Conservation (phyloP, 1,140 invertebrate species). For the Calephelis virginiensis region DNA sequence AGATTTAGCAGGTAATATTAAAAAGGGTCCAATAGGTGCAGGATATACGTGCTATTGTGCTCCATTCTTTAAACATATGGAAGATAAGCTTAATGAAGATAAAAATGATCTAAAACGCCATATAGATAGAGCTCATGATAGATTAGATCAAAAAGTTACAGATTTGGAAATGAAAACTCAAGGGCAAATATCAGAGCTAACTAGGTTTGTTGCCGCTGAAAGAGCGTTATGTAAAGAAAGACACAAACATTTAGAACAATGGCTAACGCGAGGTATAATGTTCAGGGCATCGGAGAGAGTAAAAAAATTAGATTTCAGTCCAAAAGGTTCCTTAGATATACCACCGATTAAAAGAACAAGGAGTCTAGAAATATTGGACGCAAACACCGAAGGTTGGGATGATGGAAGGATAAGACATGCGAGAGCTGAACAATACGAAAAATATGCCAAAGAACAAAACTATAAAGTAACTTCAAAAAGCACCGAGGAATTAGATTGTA, state of each 20-base stretch:
- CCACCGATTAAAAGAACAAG: slow-evolving; percentile 81
- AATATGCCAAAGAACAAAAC: slow-evolving; percentile 63
- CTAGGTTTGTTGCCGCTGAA: slow-evolving; percentile 82
- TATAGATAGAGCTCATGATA: slow-evolving; percentile 89
- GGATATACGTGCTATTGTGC: slow-evolving; percentile 91
- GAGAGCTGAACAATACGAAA: slow-evolving; percentile 58
- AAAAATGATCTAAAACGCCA: slow-evolving; percentile 91
- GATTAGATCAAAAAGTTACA: slow-evolving; percentile 89
- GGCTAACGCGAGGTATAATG: slow-evolving; percentile 80
- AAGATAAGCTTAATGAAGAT: slow-evolving; percentile 90
- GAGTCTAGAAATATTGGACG: slow-evolving; percentile 81
- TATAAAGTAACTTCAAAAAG: slow-evolving; percentile 68
- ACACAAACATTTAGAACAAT: slow-evolving; percentile 84
- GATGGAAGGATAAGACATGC: slow-evolving; percentile 60
- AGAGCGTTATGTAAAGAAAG: slow-evolving; percentile 82
- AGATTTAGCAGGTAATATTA: slow-evolving; percentile 96
- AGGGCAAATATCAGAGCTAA: slow-evolving; percentile 86
- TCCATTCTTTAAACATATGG: slow-evolving; percentile 90
- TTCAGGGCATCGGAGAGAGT: slow-evolving; percentile 81
- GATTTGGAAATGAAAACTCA: slow-evolving; percentile 88
- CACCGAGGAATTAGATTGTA: slow-evolving; percentile 61
- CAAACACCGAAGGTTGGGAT: slow-evolving; percentile 68
- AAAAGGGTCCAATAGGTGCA: slow-evolving; percentile 94
- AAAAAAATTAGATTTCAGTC: slow-evolving; percentile 74
- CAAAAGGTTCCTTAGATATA: slow-evolving; percentile 80